Evolutionary conservation across 2,797 vertebrate species (phyloP).

Genomic region (Chromobotia macracanthus): DNA sequence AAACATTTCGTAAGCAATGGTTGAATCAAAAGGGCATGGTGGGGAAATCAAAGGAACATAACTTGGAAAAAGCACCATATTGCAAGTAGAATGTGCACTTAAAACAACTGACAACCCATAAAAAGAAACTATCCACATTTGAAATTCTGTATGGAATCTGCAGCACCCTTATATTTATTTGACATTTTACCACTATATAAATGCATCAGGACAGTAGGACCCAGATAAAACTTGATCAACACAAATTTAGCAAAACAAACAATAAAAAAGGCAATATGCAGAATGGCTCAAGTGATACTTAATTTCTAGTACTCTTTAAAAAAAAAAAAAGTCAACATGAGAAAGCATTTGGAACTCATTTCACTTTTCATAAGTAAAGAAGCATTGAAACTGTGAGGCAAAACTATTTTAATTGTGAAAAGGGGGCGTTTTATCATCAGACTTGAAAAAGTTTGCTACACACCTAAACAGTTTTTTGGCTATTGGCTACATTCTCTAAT

Average conservation of each 20-base stretch:
- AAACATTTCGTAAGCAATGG: slow-evolving; percentile 41
- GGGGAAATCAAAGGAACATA: background rate
- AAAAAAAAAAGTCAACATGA: background rate
- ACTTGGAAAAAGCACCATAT: slow-evolving; percentile 45
- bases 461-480: background rate
- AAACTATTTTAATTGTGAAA: background rate
- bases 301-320: background rate
- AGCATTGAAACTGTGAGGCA: background rate
- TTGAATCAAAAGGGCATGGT: slow-evolving; percentile 31
- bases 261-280: background rate
- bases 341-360: background rate
- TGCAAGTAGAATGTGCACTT: slow-evolving; percentile 28
- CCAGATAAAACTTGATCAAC: background rate
- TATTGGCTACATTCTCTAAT: background rate
- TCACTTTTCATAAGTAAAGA: background rate
- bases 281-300: background rate
- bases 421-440: background rate
- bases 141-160: background rate
- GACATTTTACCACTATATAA: slow-evolving; percentile 5
- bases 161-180: slow-evolving; percentile 5
- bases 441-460: background rate
- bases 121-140: slow-evolving; percentile 10
- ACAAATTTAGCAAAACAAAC: background rate
- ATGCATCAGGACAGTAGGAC: background rate
- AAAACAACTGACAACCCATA: background rate